Conservation (phyloP, 2,888 invertebrate species). For the Zygaena filipendulae region DNA sequence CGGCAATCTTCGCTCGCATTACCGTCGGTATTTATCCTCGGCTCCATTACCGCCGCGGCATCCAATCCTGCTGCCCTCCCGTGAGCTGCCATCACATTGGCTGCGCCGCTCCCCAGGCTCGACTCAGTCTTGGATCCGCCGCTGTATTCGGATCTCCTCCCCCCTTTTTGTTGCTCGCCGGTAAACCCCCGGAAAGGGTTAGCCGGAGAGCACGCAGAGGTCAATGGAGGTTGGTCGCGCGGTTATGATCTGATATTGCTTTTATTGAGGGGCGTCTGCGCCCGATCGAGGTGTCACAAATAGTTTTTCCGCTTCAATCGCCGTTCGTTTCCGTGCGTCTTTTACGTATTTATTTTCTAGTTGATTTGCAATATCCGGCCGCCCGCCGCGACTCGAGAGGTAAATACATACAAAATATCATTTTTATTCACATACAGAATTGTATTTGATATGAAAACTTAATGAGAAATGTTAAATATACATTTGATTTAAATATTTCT, state of each 20-base stretch:
- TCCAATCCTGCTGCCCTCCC: conserved; percentile 38
- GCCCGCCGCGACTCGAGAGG: too few relatives aligned
- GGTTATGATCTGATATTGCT: conserved; percentile 45
- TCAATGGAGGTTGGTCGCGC: conserved; percentile 14
- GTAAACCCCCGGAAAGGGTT: not conserved
- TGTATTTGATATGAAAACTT: too few relatives aligned
- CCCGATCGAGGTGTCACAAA: conserved; percentile 43
- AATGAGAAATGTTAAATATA: too few relatives aligned
- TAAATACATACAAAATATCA: too few relatives aligned
- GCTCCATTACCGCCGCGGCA: conserved; percentile 41
- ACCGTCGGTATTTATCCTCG: conserved; percentile 46
- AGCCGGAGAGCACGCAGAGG: conserved; percentile 7
- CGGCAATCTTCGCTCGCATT: conserved; percentile 38
- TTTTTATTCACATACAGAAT: too few relatives aligned
- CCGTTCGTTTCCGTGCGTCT: too few relatives aligned
- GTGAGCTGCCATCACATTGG: conserved; percentile 37
- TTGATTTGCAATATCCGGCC: too few relatives aligned
- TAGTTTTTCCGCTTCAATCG: conserved; percentile 45
- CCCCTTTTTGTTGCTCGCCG: not conserved
- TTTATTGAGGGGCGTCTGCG: conserved; percentile 40
- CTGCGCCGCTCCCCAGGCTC: conserved; percentile 36
- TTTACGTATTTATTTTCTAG: too few relatives aligned
- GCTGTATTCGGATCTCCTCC: conserved; percentile 20
- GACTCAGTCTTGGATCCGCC: conserved; percentile 30
- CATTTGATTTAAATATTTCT: too few relatives aligned